Percentiles rank a stretch among this genome's conserved stretches.
Evolutionary conservation across 2,888 invertebrate genomes (phyloP).

Genomic region (Callyntrura sp.): DNA sequence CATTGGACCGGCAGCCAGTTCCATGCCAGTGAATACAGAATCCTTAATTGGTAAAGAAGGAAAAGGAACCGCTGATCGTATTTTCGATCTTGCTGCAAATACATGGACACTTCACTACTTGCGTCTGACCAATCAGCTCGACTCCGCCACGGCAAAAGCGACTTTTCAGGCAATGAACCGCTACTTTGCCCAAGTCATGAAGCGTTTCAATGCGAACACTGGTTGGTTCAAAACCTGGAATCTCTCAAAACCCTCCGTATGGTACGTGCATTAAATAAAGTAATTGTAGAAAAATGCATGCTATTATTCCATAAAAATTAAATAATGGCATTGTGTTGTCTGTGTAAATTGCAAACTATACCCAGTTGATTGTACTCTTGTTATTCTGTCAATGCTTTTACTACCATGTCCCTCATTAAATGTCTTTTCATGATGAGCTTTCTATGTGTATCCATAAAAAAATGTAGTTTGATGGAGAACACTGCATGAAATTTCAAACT

Average conservation of each 20-base stretch:
- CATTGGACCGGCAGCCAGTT: conserved; percentile 86
- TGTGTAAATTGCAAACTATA: not conserved
- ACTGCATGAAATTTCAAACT: not conserved
- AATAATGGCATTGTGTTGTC: not conserved
- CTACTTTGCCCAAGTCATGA: conserved; percentile 85
- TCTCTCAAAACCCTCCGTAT: conserved; percentile 85
- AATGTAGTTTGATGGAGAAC: not conserved
- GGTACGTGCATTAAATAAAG: conserved; percentile 84
- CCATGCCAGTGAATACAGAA: conserved; percentile 84
- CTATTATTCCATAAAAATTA: not conserved
- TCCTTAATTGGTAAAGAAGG: conserved; percentile 86
- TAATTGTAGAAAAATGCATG: not conserved
- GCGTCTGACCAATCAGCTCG: conserved; percentile 86
- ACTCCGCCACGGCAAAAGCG: conserved; percentile 84
- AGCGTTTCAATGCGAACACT: conserved; percentile 84
- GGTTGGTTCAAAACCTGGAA: conserved; percentile 86
- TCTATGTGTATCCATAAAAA: not conserved
- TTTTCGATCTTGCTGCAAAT: conserved; percentile 87
- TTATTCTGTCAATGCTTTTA: not conserved
- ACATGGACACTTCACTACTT: conserved; percentile 87
- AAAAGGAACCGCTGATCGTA: conserved; percentile 86
- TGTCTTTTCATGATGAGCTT: not conserved
- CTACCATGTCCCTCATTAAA: not conserved
- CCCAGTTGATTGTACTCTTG: not conserved
- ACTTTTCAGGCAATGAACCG: conserved; percentile 85